Percentiles rank a stretch among this genome's conserved stretches.
Evolutionary conservation across 1,140 invertebrate genomes (phyloP).

Genomic region (Batillaria attramentaria): DNA sequence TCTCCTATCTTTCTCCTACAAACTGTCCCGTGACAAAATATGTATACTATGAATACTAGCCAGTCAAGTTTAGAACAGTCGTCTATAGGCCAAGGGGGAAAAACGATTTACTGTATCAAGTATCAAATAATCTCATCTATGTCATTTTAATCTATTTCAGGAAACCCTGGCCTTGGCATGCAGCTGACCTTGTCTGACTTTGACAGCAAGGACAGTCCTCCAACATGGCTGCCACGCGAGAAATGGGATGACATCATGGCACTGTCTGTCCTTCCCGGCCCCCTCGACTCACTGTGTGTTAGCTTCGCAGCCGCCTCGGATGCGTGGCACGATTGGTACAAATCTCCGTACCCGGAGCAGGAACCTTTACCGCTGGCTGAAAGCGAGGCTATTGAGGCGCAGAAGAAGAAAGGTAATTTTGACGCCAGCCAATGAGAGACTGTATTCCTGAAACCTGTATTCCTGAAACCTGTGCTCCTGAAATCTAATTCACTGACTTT

Average conservation of each 20-base stretch:
- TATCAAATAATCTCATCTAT: not conserved
- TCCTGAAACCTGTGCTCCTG: too few species aligned
- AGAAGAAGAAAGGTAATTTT: constrained; percentile 22
- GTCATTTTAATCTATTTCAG: constrained; percentile 39
- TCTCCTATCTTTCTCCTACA: too few species aligned
- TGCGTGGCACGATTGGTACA: constrained; percentile 66
- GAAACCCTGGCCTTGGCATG: constrained; percentile 70
- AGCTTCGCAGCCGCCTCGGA: constrained; percentile 62
- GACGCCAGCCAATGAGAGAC: too few species aligned
- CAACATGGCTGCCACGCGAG: constrained; percentile 66
- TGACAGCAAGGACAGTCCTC: constrained; percentile 61
- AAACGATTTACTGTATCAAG: too few species aligned
- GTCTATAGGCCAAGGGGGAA: too few species aligned
- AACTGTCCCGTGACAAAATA: not conserved
- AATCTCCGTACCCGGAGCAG: constrained; percentile 60
- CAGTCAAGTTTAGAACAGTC: too few species aligned
- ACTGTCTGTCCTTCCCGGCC: constrained; percentile 69
- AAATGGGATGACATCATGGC: constrained; percentile 71
- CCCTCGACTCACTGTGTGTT: constrained; percentile 69
- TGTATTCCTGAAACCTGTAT: too few species aligned
- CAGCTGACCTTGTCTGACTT: constrained; percentile 69
- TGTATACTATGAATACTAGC: too few species aligned
- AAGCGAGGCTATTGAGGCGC: constrained; percentile 3
- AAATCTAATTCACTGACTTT: too few species aligned
- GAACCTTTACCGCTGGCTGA: constrained; percentile 57